Evolutionary conservation across 2,797 vertebrate genomes (phyloP).

Genomic region (Corythornis leucogaster): DNA sequence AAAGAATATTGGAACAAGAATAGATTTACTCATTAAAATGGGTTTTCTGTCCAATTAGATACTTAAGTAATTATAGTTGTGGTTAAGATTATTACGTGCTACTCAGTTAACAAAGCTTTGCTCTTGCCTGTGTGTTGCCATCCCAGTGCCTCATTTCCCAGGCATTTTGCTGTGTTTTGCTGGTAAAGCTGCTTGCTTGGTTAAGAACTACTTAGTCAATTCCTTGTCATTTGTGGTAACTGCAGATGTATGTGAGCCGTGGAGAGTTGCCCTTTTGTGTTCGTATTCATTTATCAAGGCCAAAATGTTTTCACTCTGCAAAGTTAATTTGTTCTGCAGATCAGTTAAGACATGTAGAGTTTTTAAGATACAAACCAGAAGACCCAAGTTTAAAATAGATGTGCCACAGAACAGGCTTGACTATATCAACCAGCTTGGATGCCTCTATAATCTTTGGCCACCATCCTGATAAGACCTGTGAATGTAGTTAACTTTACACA

Average conservation of each 20-base stretch:
- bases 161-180: neutral
- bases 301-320: slow-evolving; percentile 37
- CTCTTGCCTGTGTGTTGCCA: neutral
- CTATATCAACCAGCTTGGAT: slow-evolving; percentile 39
- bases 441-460: slow-evolving; percentile 53
- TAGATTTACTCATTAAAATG: neutral
- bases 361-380: slow-evolving; percentile 61
- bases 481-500: slow-evolving; percentile 15
- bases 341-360: slow-evolving; percentile 42
- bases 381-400: slow-evolving; percentile 59
- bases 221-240: slow-evolving; percentile 12
- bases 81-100: neutral
- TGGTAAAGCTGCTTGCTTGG: neutral
- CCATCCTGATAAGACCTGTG: slow-evolving; percentile 57
- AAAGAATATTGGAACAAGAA: neutral
- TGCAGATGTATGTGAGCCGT: neutral
- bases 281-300: slow-evolving; percentile 22
- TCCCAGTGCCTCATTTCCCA: neutral
- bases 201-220: neutral
- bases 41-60: neutral
- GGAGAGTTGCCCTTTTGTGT: slow-evolving; percentile 17
- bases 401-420: slow-evolving; percentile 36
- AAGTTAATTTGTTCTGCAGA: slow-evolving; percentile 50
- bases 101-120: neutral
- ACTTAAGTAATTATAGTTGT: neutral